A percentile compares a stretch with the other conserved stretches of the same genome.
These are phyloP conservation scores for Agrotis clavis DNA, from an alignment of 2,888 invertebrate genomes.

Conservation along the genomic window DNA sequence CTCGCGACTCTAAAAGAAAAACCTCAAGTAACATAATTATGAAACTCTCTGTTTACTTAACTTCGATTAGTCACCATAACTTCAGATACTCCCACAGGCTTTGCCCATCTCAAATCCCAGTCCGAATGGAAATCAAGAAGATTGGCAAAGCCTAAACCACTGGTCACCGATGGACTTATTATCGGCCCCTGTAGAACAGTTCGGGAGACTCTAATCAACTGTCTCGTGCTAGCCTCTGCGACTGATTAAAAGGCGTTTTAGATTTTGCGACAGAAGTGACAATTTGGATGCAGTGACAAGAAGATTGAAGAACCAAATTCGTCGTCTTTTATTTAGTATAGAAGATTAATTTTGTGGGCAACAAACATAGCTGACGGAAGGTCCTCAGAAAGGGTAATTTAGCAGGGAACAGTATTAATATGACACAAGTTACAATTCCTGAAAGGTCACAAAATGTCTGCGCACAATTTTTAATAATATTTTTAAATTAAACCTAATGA, in stretches of 20 bases:
- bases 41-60: neutral
- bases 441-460: too few species aligned
- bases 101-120: neutral
- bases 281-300: neutral
- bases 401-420: too few species aligned
- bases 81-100: neutral
- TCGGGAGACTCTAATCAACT: constrained; percentile 64
- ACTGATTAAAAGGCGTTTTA: constrained; percentile 62
- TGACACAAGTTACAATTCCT: too few species aligned
- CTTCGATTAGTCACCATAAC: neutral
- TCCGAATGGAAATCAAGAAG: constrained; percentile 29
- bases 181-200: constrained; percentile 44
- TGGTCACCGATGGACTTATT: constrained; percentile 55
- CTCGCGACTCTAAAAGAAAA: too few species aligned
- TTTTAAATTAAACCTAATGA: too few species aligned
- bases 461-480: too few species aligned
- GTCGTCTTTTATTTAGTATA: neutral
- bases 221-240: constrained; percentile 38
- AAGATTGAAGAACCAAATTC: neutral
- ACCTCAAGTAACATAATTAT: too few species aligned
- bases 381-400: too few species aligned
- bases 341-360: neutral
- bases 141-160: constrained; percentile 45
- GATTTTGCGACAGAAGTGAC: constrained; percentile 18
- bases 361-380: neutral